Evolutionary conservation across 2,113 vertebrate genomes (phyloP), one percentile per base, ranked within the genome.

Genomic region (Craseonycteris thonglongyai): DNA sequence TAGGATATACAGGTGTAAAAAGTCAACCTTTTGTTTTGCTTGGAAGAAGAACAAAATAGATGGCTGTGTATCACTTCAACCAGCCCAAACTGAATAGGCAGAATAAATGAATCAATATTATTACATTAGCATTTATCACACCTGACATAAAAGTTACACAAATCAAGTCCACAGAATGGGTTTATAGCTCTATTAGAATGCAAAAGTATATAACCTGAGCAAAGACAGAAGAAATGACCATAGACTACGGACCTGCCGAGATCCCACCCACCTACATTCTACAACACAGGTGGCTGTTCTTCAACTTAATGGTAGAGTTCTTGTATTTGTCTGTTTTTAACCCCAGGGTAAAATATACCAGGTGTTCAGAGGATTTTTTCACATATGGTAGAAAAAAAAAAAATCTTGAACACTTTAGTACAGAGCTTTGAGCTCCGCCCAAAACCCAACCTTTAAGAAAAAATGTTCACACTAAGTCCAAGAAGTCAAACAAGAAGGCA

Each of bases 61-160:
- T 88, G 87, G 33, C 26, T 88, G 35, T 58, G 54, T 84, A 75
- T 92, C 78, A 76, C 63, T 63, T 80, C 47, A 95, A 91, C 83
- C 7, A 3, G 81, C 38, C 93, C 68, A 83, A 47, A 65, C 45
- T 86, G 90, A 95, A 74, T 72, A 6, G 6, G 72, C 40, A 81
- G 88, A 93, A 93, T 71, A 86, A 88, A 65, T 88, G 84, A 96
- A 93, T 96, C 95, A 79, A 96, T 82, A 94, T 88, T 74, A 96
- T 65, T 90, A 88, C 45, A 93, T 94, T 78, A 92, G 84, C 93
- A 95, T 95, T 91, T 78, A 95, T 95, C 93, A 90, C 56, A 96
- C 56, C 88, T 85, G 90, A 93, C 93, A 94, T 56, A 87, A 87
- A 22, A 94, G 71, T 95, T 94, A 93, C 8, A 92, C 63, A 97